phyloP scores from a whole-genome alignment of 2,113 vertebrate genomes.

The Gorsachius goisagi region DNA sequence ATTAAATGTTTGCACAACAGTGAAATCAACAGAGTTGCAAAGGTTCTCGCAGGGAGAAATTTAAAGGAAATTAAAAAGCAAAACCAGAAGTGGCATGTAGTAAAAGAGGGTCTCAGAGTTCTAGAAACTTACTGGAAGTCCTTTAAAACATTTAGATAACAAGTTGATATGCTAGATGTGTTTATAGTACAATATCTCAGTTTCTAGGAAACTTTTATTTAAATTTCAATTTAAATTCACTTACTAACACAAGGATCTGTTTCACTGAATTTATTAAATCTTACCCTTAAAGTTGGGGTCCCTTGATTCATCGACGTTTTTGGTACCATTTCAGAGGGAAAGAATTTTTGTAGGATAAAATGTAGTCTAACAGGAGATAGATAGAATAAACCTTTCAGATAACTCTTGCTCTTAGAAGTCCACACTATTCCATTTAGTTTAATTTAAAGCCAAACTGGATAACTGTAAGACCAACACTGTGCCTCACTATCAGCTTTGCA shows the following conservation, averaged over 20 bases:
- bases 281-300: background rate
- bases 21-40: background rate
- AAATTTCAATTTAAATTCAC: background rate
- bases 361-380: background rate
- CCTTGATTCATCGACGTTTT: background rate
- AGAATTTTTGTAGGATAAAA: background rate
- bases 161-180: background rate
- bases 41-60: background rate
- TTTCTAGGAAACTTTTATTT: background rate
- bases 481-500: accelerated
- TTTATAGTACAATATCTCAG: background rate
- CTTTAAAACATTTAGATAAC: background rate
- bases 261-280: background rate
- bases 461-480: background rate
- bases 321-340: background rate
- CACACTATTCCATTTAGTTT: background rate
- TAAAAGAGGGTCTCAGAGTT: background rate
- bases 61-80: background rate
- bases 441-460: background rate
- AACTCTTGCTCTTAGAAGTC: background rate
- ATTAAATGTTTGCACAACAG: background rate
- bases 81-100: accelerated
- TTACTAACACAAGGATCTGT: background rate
- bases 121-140: background rate
- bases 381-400: background rate